phyloP scores from a whole-genome alignment of 2,888 invertebrate species.

The Gortyna flavago region DNA sequence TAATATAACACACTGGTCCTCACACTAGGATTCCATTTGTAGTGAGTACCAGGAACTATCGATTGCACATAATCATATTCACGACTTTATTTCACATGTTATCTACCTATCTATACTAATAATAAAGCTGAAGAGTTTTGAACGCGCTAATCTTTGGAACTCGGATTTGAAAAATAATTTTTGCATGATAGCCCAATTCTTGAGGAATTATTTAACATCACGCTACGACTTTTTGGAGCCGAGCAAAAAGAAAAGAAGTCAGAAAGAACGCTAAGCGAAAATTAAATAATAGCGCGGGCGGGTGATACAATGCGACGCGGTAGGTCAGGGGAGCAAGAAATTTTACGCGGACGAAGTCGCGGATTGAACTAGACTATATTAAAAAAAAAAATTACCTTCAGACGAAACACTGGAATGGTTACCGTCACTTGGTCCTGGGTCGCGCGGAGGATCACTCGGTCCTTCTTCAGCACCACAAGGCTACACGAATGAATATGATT shows the following conservation, averaged over 20 bases:
- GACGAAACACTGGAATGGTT: slow-evolving; percentile 98
- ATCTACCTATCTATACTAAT: no score
- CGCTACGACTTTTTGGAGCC: background rate
- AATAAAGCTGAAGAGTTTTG: background rate
- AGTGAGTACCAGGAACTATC: background rate
- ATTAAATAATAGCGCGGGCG: background rate
- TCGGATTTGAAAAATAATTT: background rate
- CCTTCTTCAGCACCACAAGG: slow-evolving; percentile 78
- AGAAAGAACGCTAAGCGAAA: background rate
- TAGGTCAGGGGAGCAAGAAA: background rate
- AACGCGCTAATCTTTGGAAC: background rate
- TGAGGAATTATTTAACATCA: background rate
- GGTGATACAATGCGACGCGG: background rate
- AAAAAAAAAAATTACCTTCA: slow-evolving; percentile 91
- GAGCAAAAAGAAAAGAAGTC: background rate
- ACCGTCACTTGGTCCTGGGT: slow-evolving; percentile 90
- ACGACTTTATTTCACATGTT: background rate
- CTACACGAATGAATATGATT: slow-evolving; percentile 64
- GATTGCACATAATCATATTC: background rate
- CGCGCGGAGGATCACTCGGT: slow-evolving; percentile 73
- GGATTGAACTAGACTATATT: background rate
- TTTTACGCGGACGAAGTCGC: background rate
- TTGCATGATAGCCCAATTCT: background rate
- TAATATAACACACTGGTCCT: background rate
- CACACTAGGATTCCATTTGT: no score